Evolutionary conservation across 64 coral and sea anemone genomes (phyloP), one percentile per base, ranked within the genome.

Genomic region (Dendrophyllia cribrosa): DNA sequence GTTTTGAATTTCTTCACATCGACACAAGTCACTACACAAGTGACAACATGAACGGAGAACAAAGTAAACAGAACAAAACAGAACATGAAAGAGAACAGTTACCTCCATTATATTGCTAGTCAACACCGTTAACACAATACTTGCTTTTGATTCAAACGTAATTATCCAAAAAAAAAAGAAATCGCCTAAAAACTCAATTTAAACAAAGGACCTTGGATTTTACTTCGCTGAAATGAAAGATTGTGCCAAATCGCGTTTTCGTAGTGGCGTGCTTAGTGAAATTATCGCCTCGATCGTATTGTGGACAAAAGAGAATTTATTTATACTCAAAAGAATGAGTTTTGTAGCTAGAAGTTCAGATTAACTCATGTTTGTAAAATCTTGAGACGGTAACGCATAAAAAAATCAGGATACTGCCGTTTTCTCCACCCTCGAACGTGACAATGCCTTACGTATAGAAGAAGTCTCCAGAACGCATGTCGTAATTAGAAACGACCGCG

Each of bases 381-480:
- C 9, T 16, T 64, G 12, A 64, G 61, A 34, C 34, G 34, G 34
- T 34, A 34, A 34, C 34, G 34, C 34, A 34, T 34, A 34, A 34
- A 34, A 34, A 34, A 34, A 34, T 34, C 34, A 34, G 34, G 34
- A 34, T 34, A 34, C 43, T 74, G 17, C 15, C 3, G 11, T 74
- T 47, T 4, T 19, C 15, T 24, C 17, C 9, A 50, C 19, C 47
- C 19, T 58, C 48, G 9, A 9, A 22, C 16, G 47, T 53, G 74
- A 23, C 74, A 55, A 55, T 6, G 7, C 8, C 10, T 77, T 50
- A 55, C 75, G 75, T 49, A 77, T 8, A 16, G 56, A 9, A 55
- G 75, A 77, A 77, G 53, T 75, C 44, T 75, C 72, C 46, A 51
- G 72, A 75, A 75, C 51, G 6, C 55, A 58, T 58, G 13, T 58